Evolutionary conservation across 1,140 invertebrate species (phyloP).

Genomic region (Bombus haemorrhoidalis): DNA sequence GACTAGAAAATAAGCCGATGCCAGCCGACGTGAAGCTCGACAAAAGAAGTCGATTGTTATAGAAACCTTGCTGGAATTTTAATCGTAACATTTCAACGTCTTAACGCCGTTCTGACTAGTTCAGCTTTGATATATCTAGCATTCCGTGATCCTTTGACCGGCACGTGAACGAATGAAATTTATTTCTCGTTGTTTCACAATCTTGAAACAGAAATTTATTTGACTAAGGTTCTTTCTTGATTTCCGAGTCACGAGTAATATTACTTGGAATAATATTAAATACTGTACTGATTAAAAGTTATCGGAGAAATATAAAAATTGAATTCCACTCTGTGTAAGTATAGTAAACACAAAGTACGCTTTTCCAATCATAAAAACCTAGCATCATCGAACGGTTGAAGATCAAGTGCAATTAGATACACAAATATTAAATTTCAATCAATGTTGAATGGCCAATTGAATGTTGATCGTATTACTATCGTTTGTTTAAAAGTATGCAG

Average conservation of each 20-base stretch:
- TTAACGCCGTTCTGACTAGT: background rate
- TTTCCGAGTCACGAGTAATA: background rate
- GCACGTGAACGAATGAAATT: background rate
- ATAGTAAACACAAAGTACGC: background rate
- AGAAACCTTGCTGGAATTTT: conserved; percentile 21
- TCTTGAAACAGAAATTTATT: background rate
- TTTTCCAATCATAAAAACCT: background rate
- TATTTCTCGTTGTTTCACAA: background rate
- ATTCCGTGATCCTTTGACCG: conserved; percentile 10
- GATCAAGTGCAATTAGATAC: background rate
- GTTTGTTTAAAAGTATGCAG: background rate
- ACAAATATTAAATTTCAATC: background rate
- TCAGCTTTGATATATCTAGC: conserved; percentile 5
- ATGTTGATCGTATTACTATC: too few relatives aligned
- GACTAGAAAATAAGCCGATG: conserved; percentile 29
- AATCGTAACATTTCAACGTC: conserved; percentile 4
- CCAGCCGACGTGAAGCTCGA: background rate
- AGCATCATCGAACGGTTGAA: too few relatives aligned
- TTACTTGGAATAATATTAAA: background rate
- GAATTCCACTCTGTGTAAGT: background rate
- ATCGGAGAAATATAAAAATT: background rate
- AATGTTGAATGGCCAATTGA: background rate
- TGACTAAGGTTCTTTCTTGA: background rate
- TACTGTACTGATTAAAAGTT: background rate
- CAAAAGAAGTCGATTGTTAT: conserved; percentile 10